A percentile compares a stretch with the other conserved stretches of the same genome.
phyloP scores from a whole-genome alignment of 2,113 vertebrate genomes.

The Rhizomys pruinosus region DNA sequence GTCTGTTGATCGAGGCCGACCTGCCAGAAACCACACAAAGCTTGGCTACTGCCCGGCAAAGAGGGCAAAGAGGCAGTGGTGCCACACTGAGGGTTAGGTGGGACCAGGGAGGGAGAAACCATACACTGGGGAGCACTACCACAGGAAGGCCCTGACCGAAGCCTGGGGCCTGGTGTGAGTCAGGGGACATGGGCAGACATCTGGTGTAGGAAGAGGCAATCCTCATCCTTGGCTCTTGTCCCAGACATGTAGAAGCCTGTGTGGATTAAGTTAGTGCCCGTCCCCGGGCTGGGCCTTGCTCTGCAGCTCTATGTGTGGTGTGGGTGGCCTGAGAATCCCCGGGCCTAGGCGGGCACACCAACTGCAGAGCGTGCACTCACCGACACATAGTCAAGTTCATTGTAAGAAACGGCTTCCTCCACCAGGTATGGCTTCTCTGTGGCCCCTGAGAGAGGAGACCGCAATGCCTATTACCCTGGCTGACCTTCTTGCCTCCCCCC shows the following conservation, averaged over 20 bases:
- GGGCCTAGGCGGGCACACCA: neutral
- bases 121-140: neutral
- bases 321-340: neutral
- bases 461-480: neutral
- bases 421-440: slow-evolving; percentile 98
- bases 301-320: neutral
- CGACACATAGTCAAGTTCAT: slow-evolving; percentile 96
- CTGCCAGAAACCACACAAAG: slow-evolving; percentile 79
- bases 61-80: neutral
- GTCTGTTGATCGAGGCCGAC: slow-evolving; percentile 97
- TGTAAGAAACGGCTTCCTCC: slow-evolving; percentile 96
- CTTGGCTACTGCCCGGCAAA: neutral
- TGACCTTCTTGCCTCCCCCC: neutral
- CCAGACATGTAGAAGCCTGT: neutral
- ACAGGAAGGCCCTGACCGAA: neutral
- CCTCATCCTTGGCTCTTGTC: neutral
- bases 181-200: neutral
- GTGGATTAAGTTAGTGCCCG: neutral
- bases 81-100: neutral
- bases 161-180: neutral
- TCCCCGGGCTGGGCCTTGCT: neutral
- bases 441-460: slow-evolving; percentile 89
- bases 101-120: neutral
- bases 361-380: slow-evolving; percentile 86
- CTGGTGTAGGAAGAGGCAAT: neutral